A percentile compares a stretch with the other conserved stretches of the same genome.
Conservation (phyloP, 92 coral and sea anemone genomes). For the Zoanthus solanderi region DNA sequence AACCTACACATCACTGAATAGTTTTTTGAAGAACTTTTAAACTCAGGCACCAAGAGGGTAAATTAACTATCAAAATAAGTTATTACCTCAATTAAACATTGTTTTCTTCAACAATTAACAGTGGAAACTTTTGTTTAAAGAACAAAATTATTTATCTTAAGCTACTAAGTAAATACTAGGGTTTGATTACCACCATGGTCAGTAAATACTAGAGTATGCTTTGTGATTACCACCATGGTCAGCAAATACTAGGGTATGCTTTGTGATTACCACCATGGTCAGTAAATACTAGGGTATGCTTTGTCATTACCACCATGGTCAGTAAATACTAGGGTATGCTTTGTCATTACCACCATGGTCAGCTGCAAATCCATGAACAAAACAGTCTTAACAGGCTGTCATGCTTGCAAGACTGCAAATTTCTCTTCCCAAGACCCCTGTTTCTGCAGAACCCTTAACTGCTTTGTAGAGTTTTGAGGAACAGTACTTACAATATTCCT, state of each 20-base stretch:
- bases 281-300: slow-evolving; percentile 16
- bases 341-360: slow-evolving; percentile 9
- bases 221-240: not conserved
- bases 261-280: too few species aligned
- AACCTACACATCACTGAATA: slow-evolving; percentile 17
- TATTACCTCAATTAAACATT: slow-evolving; percentile 23
- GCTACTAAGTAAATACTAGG: too few species aligned
- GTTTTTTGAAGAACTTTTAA: slow-evolving; percentile 14
- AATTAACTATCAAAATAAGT: slow-evolving; percentile 36
- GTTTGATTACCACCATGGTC: not conserved
- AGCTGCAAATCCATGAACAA: slow-evolving; percentile 34
- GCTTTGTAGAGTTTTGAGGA: not conserved
- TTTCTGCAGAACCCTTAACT: not conserved
- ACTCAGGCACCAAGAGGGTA: slow-evolving; percentile 23
- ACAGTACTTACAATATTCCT: slow-evolving; percentile 11
- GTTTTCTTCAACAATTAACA: slow-evolving; percentile 24
- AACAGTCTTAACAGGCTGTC: slow-evolving; percentile 43
- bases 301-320: slow-evolving; percentile 2
- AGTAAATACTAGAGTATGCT: not conserved
- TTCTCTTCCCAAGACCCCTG: slow-evolving; percentile 41
- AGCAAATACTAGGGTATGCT: not conserved
- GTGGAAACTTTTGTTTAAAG: too few species aligned
- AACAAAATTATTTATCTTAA: too few species aligned
- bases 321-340: slow-evolving; percentile 34
- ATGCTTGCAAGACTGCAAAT: slow-evolving; percentile 59